phyloP scores from a whole-genome alignment of 2,113 vertebrate genomes.

The Oryzias melastigma region DNA sequence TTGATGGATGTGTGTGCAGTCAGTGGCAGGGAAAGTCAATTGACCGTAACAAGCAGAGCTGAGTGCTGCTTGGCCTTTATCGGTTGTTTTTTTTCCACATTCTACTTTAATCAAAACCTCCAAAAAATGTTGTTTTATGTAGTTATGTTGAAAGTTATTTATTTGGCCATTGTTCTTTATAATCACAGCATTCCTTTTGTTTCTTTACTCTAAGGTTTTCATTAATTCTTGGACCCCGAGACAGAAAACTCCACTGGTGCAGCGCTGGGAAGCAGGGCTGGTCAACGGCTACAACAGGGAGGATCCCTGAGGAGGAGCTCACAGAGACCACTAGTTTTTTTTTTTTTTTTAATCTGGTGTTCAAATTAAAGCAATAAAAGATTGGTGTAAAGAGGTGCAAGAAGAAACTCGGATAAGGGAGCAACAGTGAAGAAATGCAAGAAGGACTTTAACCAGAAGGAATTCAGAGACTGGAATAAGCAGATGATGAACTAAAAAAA shows the following conservation, averaged over 20 bases:
- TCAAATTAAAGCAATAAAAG: slow-evolving; percentile 14
- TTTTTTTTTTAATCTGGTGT: slow-evolving; percentile 2
- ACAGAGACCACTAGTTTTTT: slow-evolving; percentile 2
- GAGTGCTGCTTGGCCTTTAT: too few relatives aligned
- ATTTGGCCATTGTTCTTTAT: slow-evolving; percentile 20
- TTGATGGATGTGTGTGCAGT: slow-evolving; percentile 11
- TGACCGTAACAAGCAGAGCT: too few relatives aligned
- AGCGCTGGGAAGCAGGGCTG: slow-evolving; percentile 75
- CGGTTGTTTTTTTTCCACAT: background rate
- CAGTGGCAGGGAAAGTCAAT: slow-evolving; percentile 9
- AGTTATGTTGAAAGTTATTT: too few relatives aligned
- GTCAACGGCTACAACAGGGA: slow-evolving; percentile 57
- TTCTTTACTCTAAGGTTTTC: slow-evolving; percentile 26
- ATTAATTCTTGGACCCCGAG: slow-evolving; percentile 47
- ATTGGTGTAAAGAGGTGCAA: background rate
- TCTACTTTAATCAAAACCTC: slow-evolving; percentile 31
- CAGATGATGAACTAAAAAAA: slow-evolving; percentile 24
- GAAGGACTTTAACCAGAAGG: slow-evolving; percentile 21
- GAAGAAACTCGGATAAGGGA: background rate
- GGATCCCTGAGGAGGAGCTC: slow-evolving; percentile 39
- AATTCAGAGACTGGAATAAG: slow-evolving; percentile 32
- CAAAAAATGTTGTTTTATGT: too few relatives aligned
- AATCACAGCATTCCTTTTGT: background rate
- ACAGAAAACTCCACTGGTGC: slow-evolving; percentile 66
- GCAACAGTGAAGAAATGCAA: background rate